These are phyloP conservation scores for Rattus norvegicus DNA, from an alignment of 2,113 vertebrate species.

Conservation along the genomic window DNA sequence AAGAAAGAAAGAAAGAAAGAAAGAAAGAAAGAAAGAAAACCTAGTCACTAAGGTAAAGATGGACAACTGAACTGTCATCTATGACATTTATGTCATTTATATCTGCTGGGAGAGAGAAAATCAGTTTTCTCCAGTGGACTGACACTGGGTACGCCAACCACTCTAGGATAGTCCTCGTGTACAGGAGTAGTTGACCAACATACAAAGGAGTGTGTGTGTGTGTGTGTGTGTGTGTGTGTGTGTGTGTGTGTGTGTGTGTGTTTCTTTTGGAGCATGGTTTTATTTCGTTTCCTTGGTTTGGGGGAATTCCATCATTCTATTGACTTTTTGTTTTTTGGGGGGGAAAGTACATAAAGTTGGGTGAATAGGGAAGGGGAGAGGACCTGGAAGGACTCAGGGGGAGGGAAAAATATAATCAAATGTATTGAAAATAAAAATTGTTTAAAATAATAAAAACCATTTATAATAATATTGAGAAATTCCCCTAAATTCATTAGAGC, in stretches of 20 bases:
- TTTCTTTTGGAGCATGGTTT: background rate
- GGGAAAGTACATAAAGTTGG: background rate
- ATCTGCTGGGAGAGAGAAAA: background rate
- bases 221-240: no score
- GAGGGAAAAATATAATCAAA: background rate
- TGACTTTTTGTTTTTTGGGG: background rate
- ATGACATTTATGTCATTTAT: background rate
- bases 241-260: no score
- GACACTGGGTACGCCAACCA: background rate
- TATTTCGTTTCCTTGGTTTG: background rate
- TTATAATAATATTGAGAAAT: background rate
- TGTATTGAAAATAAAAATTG: background rate
- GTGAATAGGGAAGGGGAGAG: background rate
- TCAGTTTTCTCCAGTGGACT: background rate
- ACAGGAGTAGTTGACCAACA: background rate
- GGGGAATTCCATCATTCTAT: background rate
- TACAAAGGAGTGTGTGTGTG: background rate
- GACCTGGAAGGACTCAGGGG: background rate
- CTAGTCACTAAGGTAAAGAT: background rate
- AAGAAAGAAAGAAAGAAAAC: background rate
- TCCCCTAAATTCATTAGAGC: background rate
- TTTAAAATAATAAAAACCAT: background rate
- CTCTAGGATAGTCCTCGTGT: background rate
- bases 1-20: no score
- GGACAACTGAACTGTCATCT: background rate